Percentiles rank a stretch among this genome's conserved stretches.
Evolutionary conservation across 2,888 invertebrate genomes (phyloP).

Genomic region (Harpalus rubripes): DNA sequence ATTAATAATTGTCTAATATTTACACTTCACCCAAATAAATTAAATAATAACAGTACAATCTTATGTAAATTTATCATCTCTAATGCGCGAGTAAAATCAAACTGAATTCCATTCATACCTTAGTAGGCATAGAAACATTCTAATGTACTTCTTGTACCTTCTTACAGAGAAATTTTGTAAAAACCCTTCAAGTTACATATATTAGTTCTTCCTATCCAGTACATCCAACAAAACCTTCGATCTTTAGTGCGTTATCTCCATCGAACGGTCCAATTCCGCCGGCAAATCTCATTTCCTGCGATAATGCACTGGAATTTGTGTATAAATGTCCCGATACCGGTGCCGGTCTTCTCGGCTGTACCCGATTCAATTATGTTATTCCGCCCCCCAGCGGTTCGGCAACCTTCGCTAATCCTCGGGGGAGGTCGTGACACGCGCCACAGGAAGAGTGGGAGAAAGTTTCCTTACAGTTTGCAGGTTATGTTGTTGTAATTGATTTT

Average conservation of each 20-base stretch:
- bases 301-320: constrained; percentile 65
- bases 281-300: constrained; percentile 66
- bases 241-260: constrained; percentile 18
- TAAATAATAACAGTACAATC: no score
- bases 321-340: constrained; percentile 63
- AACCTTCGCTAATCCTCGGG: constrained; percentile 19
- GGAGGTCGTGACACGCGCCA: constrained; percentile 13
- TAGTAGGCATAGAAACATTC: background rate
- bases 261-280: constrained; percentile 53
- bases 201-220: background rate
- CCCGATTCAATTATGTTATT: constrained; percentile 57
- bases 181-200: background rate
- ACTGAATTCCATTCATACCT: background rate
- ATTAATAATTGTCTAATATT: no score
- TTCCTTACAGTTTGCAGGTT: background rate
- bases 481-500: no score
- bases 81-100: no score
- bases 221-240: background rate
- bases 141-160: background rate
- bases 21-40: no score
- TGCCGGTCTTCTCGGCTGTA: background rate
- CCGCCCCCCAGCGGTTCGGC: constrained; percentile 7
- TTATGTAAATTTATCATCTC: no score
- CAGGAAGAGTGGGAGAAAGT: background rate
- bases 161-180: background rate